Base-by-base conservation (phyloP, 2,113 vertebrate genomes). In the Arvicanthis niloticus region DNA sequence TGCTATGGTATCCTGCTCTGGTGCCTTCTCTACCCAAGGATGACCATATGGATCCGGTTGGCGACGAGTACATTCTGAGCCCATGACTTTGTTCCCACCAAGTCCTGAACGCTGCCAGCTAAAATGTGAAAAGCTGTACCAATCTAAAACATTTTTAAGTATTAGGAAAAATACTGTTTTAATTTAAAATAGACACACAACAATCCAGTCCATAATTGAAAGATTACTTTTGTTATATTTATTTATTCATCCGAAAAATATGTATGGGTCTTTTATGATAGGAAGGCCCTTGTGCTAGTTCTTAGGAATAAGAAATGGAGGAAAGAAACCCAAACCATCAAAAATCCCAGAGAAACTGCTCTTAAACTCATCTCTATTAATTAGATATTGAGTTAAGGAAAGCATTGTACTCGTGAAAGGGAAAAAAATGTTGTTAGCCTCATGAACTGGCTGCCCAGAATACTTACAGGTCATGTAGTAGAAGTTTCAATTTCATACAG, bases 21-120 rank as follows among this genome's bases (percentile, higher is more conserved):
- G 78, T 15, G 48, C 65, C 1, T 78, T 73, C 68, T 34, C 48
- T 87, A 42, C 60, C 58, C 70, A 7, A 15, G 4, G 2, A 34
- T 62, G 94, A 81, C 92, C 98, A 53, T 88, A 89, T 91, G 97
- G 92, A 56, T 65, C 60, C 53, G 0, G 75, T 89, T 95, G 94
- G 94, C 15, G 24, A 56, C 29, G 70, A 75, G 97, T 89, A 97
- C 96, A 53, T 92, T 45, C 73, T 92, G 96, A 97, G 91, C 88
- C 81, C 37, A 80, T 48, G 76, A 34, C 42, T 88, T 40, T 95
- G 96, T 96, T 95, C 88, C 91, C 81, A 70, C 75, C 24, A 72
- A 96, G 60, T 60, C 53, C 76, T 87, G 92, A 91, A 91, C 65
- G 75, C 76, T 93, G 85, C 75, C 92, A 78, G 67, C 93, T 70